These are phyloP conservation scores for Drosophila ficusphila DNA, from an alignment of 1,140 invertebrate species.

Conservation along the genomic window DNA sequence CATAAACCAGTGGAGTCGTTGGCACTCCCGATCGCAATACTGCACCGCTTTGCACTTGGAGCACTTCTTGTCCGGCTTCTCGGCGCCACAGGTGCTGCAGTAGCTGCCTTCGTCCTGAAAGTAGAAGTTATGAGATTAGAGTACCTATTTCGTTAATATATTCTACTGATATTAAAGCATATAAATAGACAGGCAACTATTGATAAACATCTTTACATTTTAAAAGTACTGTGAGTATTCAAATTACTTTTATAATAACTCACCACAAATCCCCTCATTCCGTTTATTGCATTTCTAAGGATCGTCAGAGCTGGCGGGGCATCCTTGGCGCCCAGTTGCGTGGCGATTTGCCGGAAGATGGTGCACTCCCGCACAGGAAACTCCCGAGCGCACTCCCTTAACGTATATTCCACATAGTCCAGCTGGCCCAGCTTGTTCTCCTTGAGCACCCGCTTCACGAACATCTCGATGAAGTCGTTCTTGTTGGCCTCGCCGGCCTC, in stretches of 20 bases:
- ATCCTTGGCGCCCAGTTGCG: constrained; percentile 89
- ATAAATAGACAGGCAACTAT: too few relatives aligned
- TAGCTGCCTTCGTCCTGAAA: constrained; percentile 87
- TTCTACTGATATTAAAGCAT: too few relatives aligned
- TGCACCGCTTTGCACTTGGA: constrained; percentile 96
- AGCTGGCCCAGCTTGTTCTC: constrained; percentile 90
- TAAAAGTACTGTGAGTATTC: too few relatives aligned
- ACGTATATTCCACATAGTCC: constrained; percentile 92
- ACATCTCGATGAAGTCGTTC: constrained; percentile 90
- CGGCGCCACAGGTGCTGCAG: constrained; percentile 95
- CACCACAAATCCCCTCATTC: constrained; percentile 90
- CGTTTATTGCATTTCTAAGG: constrained; percentile 94
- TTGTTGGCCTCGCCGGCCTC: constrained; percentile 53
- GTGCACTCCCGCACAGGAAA: constrained; percentile 95
- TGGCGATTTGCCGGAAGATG: constrained; percentile 93
- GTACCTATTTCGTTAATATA: neutral
- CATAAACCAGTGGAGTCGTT: constrained; percentile 97
- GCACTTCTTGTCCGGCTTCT: constrained; percentile 95
- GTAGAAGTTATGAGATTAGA: too few relatives aligned
- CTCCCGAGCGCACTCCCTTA: constrained; percentile 93
- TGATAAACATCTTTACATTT: too few relatives aligned
- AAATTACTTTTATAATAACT: too few relatives aligned
- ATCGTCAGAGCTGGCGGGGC: constrained; percentile 89
- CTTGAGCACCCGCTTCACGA: constrained; percentile 91
- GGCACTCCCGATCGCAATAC: constrained; percentile 97